Conservation (phyloP, 1,140 invertebrate genomes). For the Spodoptera frugiperda region DNA sequence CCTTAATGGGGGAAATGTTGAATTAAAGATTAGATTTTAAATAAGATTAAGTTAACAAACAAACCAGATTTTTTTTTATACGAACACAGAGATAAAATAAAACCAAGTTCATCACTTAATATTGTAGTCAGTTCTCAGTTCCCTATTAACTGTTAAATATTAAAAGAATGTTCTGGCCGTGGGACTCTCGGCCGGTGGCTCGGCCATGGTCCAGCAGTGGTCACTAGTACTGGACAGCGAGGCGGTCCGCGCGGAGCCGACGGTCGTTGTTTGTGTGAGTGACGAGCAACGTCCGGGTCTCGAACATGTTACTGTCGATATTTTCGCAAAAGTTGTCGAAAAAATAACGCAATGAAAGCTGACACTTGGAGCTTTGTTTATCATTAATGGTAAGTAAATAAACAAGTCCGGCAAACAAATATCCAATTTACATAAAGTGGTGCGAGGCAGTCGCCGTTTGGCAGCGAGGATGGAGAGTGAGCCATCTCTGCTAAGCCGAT, state of each 20-base stretch:
- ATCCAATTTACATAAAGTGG: slow-evolving; percentile 41
- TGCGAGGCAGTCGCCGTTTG: background rate
- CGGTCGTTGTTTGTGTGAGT: too few relatives aligned
- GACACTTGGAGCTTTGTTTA: slow-evolving; percentile 40
- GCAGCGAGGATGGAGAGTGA: slow-evolving; percentile 10
- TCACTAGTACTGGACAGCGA: background rate
- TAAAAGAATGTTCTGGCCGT: too few relatives aligned
- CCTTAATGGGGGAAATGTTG: background rate
- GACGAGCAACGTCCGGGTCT: background rate
- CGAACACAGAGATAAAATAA: too few relatives aligned
- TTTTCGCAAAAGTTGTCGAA: slow-evolving; percentile 24
- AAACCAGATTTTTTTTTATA: background rate
- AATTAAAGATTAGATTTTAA: slow-evolving; percentile 25
- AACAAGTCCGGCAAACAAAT: slow-evolving; percentile 42
- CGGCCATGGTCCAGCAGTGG: background rate
- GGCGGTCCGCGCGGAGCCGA: background rate
- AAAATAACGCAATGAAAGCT: slow-evolving; percentile 38
- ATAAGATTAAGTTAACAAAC: slow-evolving; percentile 1
- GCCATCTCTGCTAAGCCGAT: slow-evolving; percentile 25
- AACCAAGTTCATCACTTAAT: too few relatives aligned
- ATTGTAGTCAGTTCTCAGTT: too few relatives aligned
- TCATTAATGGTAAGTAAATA: slow-evolving; percentile 39
- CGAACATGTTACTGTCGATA: slow-evolving; percentile 4
- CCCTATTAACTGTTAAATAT: too few relatives aligned
- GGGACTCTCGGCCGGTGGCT: too few relatives aligned